phyloP scores from a whole-genome alignment of 2,113 vertebrate genomes.

The Columba livia region DNA sequence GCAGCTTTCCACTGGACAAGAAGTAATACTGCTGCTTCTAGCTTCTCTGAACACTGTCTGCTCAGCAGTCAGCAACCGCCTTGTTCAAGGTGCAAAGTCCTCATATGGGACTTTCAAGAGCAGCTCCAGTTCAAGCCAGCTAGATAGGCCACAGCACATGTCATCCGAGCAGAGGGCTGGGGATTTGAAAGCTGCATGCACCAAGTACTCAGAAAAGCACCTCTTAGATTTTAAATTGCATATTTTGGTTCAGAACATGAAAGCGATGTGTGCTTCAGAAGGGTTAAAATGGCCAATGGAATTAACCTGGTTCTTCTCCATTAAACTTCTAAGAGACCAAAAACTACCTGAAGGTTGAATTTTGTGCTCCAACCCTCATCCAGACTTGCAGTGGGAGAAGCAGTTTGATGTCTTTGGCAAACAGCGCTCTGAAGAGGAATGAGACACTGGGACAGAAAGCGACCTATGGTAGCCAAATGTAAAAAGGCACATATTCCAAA shows the following conservation, averaged over 20 bases:
- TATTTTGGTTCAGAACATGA: conserved; percentile 67
- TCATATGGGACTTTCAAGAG: not conserved
- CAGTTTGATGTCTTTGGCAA: conserved; percentile 73
- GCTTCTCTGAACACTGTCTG: conserved; percentile 4
- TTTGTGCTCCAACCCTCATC: not conserved
- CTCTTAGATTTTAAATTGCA: conserved; percentile 66
- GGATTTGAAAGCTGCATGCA: conserved; percentile 53
- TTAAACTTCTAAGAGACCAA: not conserved
- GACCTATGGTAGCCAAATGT: conserved; percentile 68
- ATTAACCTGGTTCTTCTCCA: not conserved
- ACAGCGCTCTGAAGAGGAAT: conserved; percentile 57
- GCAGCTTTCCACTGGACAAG: not conserved
- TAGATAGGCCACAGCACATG: not conserved
- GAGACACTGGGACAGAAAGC: conserved; percentile 70
- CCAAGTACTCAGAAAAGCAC: conserved; percentile 68
- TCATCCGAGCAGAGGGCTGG: not conserved
- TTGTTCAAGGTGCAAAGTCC: conserved; percentile 3
- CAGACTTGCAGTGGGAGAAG: conserved; percentile 5
- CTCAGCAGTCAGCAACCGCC: not conserved
- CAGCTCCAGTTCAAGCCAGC: conserved; percentile 10
- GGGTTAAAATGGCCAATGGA: conserved; percentile 41
- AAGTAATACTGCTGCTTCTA: conserved; percentile 34
- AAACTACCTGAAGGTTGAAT: not conserved
- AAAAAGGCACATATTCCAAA: conserved; percentile 75
- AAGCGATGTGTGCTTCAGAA: conserved; percentile 46